Base-by-base conservation (phyloP, 2,113 vertebrate genomes). In the Steatornis caripensis region DNA sequence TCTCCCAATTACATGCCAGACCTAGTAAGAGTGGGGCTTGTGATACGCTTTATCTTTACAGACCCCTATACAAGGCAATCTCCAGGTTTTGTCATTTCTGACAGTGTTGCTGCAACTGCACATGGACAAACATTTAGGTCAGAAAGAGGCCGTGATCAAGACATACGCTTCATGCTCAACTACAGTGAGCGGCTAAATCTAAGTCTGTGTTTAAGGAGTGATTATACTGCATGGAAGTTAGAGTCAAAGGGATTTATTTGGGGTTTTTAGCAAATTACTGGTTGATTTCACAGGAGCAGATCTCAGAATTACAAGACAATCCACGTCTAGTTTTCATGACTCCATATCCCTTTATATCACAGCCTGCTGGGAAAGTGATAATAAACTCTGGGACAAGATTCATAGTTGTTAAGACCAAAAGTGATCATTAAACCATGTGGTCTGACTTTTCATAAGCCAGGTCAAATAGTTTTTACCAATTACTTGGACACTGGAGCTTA, bases 221-320 rank as follows among this genome's bases (percentile, higher is more conserved):
- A 78, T 94, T 75, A 57, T 64, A 61, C 65, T 68, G 30, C 53
- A 53, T 5, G 4, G 48, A 84, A 92, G 61, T 66, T 34, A 60
- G 77, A 95, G 36, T 13, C 54, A 64, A 80, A 92, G 68, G 20
- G 18, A 82, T 91, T 87, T 90, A 11, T 91, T 58, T 65, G 18
- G 0, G 0, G 0, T 15, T 78, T 87, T 88, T 68, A 96, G 51
- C 75, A 70, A 84, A 89, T 81, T 77, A 46, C 30, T 91, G 88
- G 20, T 4, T 89, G 77, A 92, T 97, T 95, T 96, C 84, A 93
- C 82, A 94, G 89, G 69, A 96, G 86, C 84, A 96, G 72, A 96
- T 41, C 51, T 41, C 49, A 82, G 26, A 79, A 64, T 39, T 74
- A 53, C 3, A 19, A 95, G 81, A 89, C 46, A 92, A 95, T 70